These are phyloP conservation scores for Epiblema foenella DNA, from an alignment of 2,888 invertebrate genomes.

Conservation along the genomic window DNA sequence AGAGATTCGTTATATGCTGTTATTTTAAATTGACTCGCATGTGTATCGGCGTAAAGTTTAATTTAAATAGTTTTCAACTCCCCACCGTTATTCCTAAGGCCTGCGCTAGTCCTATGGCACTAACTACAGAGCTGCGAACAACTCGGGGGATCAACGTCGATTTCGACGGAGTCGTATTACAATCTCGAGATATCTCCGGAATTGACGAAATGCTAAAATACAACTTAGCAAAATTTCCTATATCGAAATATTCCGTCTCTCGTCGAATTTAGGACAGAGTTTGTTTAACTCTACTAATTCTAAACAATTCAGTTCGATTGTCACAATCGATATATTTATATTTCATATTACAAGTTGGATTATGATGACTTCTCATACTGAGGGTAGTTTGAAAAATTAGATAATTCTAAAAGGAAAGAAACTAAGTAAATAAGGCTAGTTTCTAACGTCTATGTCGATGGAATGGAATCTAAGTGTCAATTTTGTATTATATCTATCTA, in stretches of 20 bases:
- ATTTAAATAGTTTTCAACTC: background rate
- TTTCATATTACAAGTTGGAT: background rate
- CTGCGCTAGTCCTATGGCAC: constrained; percentile 40
- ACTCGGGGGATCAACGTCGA: constrained; percentile 8
- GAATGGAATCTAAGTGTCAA: constrained; percentile 19
- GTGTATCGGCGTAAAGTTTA: background rate
- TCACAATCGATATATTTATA: background rate
- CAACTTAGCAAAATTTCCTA: constrained; percentile 9
- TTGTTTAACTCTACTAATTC: constrained; percentile 1
- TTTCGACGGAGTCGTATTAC: constrained; percentile 6
- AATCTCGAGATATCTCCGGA: constrained; percentile 27
- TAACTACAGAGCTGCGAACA: constrained; percentile 27
- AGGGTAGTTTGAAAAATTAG: constrained; percentile 9
- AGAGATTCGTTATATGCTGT: background rate
- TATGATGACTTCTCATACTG: background rate
- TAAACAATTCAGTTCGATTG: background rate
- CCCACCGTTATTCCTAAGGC: constrained; percentile 1
- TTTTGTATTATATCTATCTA: constrained; percentile 24
- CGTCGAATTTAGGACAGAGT: constrained; percentile 3
- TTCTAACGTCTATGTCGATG: constrained; percentile 4
- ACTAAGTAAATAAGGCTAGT: background rate
- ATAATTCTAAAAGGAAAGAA: constrained; percentile 2
- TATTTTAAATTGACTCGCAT: background rate
- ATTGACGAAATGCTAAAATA: constrained; percentile 19
- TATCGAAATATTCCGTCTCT: constrained; percentile 6